Percentiles rank a stretch among this genome's conserved stretches.
Conservation (phyloP, 2,797 vertebrate species). For the Mormyrus hasselquistii region DNA sequence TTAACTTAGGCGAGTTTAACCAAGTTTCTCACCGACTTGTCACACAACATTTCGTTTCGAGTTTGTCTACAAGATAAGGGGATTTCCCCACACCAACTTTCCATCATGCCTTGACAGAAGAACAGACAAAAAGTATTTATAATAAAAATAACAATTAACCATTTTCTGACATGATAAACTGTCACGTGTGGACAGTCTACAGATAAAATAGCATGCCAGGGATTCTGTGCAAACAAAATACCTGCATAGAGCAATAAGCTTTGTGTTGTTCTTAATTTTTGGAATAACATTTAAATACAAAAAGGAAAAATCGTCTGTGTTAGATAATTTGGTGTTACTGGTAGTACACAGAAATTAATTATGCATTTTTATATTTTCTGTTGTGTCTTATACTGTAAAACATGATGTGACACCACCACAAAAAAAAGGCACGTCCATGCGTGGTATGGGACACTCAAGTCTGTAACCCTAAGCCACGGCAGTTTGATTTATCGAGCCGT, state of each 20-base stretch:
- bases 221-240: neutral
- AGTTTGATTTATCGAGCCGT: neutral
- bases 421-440: neutral
- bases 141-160: neutral
- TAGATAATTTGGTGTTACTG: neutral
- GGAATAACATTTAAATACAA: neutral
- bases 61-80: neutral
- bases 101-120: neutral
- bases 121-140: neutral
- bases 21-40: neutral
- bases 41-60: constrained; percentile 15
- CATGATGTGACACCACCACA: neutral
- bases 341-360: neutral
- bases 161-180: neutral
- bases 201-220: neutral
- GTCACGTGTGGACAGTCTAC: neutral
- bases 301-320: neutral
- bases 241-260: neutral
- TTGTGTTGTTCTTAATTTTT: neutral
- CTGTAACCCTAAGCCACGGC: neutral
- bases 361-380: neutral
- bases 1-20: neutral
- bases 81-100: neutral
- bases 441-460: neutral
- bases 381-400: neutral